Evolutionary conservation across 2,797 vertebrate species (phyloP).

Genomic region (Gobionotothen gibberifrons): DNA sequence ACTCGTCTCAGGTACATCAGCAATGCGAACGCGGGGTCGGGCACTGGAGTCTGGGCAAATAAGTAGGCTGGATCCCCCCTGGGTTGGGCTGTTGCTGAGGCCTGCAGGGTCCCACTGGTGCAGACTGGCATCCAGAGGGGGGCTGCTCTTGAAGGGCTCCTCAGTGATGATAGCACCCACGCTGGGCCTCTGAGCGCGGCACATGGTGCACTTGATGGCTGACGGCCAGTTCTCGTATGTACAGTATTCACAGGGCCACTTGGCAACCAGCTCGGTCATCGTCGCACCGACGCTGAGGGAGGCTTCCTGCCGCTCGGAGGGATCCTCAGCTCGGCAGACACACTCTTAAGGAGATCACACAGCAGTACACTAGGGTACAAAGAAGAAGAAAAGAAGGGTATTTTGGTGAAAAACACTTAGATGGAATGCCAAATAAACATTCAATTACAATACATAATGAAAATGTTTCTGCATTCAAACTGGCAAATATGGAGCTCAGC

Average conservation of each 20-base stretch:
- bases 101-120: slow-evolving; percentile 90
- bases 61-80: slow-evolving; percentile 92
- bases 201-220: slow-evolving; percentile 99
- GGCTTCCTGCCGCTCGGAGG: slow-evolving; percentile 76
- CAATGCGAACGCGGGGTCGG: slow-evolving; percentile 92
- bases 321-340: slow-evolving; percentile 74
- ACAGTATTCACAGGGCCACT: slow-evolving; percentile 99
- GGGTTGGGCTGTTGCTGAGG: slow-evolving; percentile 81
- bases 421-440: slow-evolving; percentile 21
- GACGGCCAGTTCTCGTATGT: slow-evolving; percentile 99
- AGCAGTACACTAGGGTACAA: slow-evolving; percentile 56
- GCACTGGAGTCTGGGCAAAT: slow-evolving; percentile 99
- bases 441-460: not conserved
- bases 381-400: slow-evolving; percentile 4
- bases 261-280: slow-evolving; percentile 97
- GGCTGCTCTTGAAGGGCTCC: slow-evolving; percentile 95
- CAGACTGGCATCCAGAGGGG: slow-evolving; percentile 89
- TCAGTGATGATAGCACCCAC: slow-evolving; percentile 95
- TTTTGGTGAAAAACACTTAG: not conserved
- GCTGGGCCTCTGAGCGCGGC: slow-evolving; percentile 95
- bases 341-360: slow-evolving; percentile 74
- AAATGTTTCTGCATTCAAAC: not conserved
- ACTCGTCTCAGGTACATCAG: slow-evolving; percentile 89
- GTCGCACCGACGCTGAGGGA: slow-evolving; percentile 77
- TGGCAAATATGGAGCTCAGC: not conserved